These are phyloP conservation scores for Trichogramma pretiosum DNA, from an alignment of 1,140 invertebrate species.

Conservation along the genomic window DNA sequence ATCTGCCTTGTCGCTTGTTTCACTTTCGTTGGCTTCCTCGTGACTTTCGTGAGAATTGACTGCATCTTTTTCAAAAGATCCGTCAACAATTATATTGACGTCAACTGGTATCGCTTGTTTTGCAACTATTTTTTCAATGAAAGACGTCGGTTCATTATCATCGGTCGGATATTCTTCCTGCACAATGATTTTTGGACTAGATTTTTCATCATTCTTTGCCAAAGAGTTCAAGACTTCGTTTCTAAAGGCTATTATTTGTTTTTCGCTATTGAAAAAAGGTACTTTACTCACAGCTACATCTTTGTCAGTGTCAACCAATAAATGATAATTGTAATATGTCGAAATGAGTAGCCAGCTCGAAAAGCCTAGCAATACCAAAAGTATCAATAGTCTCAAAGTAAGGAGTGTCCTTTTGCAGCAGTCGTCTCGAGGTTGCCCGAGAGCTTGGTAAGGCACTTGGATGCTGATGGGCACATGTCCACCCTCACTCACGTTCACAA, in stretches of 20 bases:
- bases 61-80: background rate
- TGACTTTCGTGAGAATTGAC: background rate
- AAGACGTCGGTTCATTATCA: background rate
- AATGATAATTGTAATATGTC: too few relatives aligned
- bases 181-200: background rate
- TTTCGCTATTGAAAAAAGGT: background rate
- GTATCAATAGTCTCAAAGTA: background rate
- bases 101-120: too few relatives aligned
- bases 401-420: slow-evolving; percentile 1
- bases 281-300: background rate
- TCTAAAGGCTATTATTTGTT: background rate
- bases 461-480: slow-evolving; percentile 4
- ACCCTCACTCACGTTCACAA: slow-evolving; percentile 10
- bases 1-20: background rate
- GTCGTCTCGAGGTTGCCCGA: background rate
- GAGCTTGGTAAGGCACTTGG: background rate
- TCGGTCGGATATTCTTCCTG: background rate
- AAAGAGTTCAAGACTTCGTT: background rate
- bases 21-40: background rate
- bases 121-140: too few relatives aligned
- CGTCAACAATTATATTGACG: background rate
- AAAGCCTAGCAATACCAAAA: slow-evolving; percentile 3
- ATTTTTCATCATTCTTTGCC: background rate
- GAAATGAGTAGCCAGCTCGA: too few relatives aligned
- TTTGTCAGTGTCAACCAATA: background rate